phyloP scores from a whole-genome alignment of 2,797 vertebrate genomes.

The Threskiornis aethiopicus region DNA sequence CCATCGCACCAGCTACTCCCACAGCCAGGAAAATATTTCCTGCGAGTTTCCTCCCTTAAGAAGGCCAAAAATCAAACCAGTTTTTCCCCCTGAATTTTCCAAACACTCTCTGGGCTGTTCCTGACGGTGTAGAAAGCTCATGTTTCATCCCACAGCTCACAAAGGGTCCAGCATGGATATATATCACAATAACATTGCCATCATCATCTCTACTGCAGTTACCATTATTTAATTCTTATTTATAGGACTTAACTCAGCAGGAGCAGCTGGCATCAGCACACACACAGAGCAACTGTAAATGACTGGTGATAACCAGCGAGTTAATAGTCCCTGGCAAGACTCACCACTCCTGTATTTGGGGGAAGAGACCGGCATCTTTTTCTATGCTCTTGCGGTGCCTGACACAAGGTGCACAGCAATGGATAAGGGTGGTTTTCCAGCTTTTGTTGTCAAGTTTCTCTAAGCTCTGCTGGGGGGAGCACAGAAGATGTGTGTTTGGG shows the following conservation, averaged over 20 bases:
- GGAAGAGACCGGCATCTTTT: background rate
- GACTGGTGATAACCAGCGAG: background rate
- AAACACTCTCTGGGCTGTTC: background rate
- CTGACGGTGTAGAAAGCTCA: background rate
- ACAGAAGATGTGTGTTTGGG: background rate
- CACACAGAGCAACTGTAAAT: background rate
- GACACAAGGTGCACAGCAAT: background rate
- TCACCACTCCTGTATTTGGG: background rate
- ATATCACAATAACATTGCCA: background rate
- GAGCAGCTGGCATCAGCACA: background rate
- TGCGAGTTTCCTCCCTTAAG: slow-evolving; percentile 11
- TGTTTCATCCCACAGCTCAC: background rate
- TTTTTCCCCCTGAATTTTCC: slow-evolving; percentile 48
- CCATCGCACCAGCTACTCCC: background rate
- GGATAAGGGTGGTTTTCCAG: background rate
- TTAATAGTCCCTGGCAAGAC: background rate
- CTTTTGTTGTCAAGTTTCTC: background rate
- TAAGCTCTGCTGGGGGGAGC: background rate
- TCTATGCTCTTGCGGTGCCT: background rate
- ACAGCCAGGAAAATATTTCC: slow-evolving; percentile 66
- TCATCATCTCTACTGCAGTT: background rate
- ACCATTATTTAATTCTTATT: background rate
- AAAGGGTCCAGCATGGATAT: background rate
- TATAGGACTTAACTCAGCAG: background rate
- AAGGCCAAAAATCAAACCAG: slow-evolving; percentile 27